Evolutionary conservation across 2,113 vertebrate species (phyloP).

Genomic region (Alosa alosa): DNA sequence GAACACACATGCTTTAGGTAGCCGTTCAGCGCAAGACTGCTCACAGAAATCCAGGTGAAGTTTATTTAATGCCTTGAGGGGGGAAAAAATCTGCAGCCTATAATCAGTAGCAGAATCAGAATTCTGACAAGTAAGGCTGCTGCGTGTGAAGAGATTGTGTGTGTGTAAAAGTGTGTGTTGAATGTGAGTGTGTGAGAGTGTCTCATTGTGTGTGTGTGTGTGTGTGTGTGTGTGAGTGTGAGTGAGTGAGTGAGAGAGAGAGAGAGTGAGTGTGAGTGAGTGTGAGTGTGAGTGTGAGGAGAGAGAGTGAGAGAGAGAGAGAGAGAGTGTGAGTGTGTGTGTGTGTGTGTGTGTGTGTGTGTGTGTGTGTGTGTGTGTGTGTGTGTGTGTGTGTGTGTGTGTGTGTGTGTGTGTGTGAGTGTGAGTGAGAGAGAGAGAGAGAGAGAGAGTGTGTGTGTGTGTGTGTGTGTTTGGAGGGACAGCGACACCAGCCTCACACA

Average conservation of each 20-base stretch:
- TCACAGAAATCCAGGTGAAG: neutral
- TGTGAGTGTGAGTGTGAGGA: neutral
- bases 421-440: neutral
- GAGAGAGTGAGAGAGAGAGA: too few relatives aligned
- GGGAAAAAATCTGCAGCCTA: neutral
- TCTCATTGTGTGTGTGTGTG: neutral
- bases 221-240: neutral
- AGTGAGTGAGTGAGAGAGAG: too few relatives aligned
- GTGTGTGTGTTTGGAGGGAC: neutral
- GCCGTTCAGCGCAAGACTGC: neutral
- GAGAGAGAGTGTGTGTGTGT: too few relatives aligned
- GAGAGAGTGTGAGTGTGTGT: neutral
- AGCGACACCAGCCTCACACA: slow-evolving; percentile 6
- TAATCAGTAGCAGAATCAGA: neutral
- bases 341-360: neutral
- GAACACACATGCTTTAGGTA: neutral
- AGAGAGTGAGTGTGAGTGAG: too few relatives aligned
- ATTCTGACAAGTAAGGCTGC: neutral
- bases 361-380: neutral
- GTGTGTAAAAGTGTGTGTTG: neutral
- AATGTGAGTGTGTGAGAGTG: neutral
- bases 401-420: neutral
- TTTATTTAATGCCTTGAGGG: neutral
- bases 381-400: neutral
- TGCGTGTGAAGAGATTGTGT: neutral